These are phyloP conservation scores for Furnarius figulus DNA, from an alignment of 2,113 vertebrate genomes.

Conservation along the genomic window DNA sequence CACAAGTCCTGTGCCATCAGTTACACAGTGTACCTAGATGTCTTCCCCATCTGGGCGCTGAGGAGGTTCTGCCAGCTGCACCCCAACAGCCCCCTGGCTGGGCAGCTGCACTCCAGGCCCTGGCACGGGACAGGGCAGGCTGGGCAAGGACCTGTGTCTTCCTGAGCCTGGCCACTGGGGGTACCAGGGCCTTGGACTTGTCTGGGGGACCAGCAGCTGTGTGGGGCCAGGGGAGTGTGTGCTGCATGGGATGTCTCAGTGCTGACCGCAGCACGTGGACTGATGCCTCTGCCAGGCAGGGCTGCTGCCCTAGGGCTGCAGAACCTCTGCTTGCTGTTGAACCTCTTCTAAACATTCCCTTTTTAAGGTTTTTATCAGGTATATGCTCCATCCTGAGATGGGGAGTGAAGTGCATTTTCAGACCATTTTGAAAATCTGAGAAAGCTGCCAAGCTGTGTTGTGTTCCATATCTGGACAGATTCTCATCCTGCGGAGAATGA, in stretches of 20 bases:
- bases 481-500: background rate
- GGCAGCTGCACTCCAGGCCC: conserved; percentile 52
- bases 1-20: conserved; percentile 96
- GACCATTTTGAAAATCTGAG: background rate
- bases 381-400: background rate
- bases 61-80: conserved; percentile 85
- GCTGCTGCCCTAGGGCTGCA: background rate
- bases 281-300: background rate
- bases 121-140: background rate
- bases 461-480: background rate
- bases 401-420: conserved; percentile 15
- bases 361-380: background rate
- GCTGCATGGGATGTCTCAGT: background rate
- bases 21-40: conserved; percentile 89
- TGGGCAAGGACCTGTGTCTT: background rate
- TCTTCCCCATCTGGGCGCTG: conserved; percentile 92
- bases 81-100: conserved; percentile 75
- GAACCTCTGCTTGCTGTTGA: background rate
- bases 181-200: background rate
- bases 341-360: background rate
- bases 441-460: background rate
- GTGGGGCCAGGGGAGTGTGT: fast-evolving
- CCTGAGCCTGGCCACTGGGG: background rate
- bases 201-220: fast-evolving
- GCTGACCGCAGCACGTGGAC: background rate